Conservation (phyloP, 2,797 vertebrate genomes). For the Periophthalmus magnuspinnatus region DNA sequence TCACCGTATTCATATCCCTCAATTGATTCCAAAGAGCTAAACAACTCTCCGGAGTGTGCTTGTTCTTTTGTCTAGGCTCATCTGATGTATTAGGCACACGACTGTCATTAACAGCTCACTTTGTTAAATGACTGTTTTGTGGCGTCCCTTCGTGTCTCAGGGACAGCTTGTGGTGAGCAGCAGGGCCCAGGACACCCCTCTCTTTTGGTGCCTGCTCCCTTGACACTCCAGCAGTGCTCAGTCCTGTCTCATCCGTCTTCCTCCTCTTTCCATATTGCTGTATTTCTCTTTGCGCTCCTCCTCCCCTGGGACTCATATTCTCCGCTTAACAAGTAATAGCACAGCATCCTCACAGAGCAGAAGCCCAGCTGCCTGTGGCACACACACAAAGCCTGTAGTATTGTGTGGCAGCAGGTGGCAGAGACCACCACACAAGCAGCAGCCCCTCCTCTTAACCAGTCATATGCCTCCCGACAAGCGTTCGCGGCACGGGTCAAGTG, state of each 20-base stretch:
- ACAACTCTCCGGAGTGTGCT: constrained; percentile 19
- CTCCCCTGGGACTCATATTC: constrained; percentile 70
- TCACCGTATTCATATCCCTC: not conserved
- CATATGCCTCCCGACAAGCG: constrained; percentile 20
- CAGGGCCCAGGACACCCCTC: constrained; percentile 54
- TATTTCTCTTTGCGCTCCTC: constrained; percentile 42
- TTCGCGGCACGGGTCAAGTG: constrained; percentile 54
- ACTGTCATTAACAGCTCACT: constrained; percentile 71
- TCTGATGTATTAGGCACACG: constrained; percentile 57
- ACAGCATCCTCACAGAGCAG: constrained; percentile 67
- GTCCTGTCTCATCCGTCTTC: constrained; percentile 48
- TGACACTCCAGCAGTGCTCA: constrained; percentile 61
- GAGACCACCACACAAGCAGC: constrained; percentile 61
- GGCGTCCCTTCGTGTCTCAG: constrained; percentile 45
- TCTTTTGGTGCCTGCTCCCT: constrained; percentile 49
- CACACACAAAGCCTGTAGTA: constrained; percentile 72
- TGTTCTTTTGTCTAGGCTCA: constrained; percentile 41
- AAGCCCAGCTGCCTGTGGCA: constrained; percentile 43
- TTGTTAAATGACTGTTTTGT: constrained; percentile 73
- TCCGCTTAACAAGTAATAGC: constrained; percentile 77
- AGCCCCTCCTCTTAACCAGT: constrained; percentile 24
- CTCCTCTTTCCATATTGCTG: constrained; percentile 37
- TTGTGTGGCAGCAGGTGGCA: constrained; percentile 80
- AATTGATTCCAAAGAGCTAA: constrained; percentile 24
- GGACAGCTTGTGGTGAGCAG: constrained; percentile 69